Evolutionary conservation across 2,797 vertebrate species (phyloP).

Genomic region (Strix occidentalis): DNA sequence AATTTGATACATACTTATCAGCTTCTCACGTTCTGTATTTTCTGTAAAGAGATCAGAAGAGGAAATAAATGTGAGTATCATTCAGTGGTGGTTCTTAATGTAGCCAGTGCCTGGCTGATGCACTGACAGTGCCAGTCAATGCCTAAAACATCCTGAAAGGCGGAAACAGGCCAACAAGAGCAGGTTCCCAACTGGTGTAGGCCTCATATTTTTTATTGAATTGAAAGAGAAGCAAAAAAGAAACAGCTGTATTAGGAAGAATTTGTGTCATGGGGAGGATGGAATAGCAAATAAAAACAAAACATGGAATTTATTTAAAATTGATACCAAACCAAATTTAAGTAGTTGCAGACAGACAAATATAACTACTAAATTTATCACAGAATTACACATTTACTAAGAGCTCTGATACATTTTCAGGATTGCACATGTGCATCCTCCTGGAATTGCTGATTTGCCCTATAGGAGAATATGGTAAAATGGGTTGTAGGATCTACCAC

Average conservation of each 20-base stretch:
- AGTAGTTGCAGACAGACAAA: not conserved
- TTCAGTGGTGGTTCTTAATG: not conserved
- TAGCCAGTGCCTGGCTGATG: not conserved
- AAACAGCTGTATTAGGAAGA: not conserved
- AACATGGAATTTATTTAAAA: not conserved
- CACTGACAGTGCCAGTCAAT: not conserved
- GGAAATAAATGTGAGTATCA: not conserved
- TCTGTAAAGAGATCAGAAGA: conserved; percentile 63
- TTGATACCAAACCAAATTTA: not conserved
- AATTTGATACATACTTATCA: conserved; percentile 53
- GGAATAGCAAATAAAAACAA: not conserved
- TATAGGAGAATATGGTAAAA: not conserved
- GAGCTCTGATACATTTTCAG: not conserved
- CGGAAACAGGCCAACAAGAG: not conserved
- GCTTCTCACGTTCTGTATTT: conserved; percentile 60
- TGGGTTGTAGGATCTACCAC: not conserved
- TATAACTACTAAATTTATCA: not conserved
- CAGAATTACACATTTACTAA: not conserved
- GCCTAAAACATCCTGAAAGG: not conserved
- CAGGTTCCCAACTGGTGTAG: not conserved
- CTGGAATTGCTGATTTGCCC: not conserved
- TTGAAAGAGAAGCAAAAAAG: not conserved
- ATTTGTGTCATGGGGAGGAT: not conserved
- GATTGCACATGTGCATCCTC: not conserved
- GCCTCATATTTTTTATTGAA: not conserved